Percentiles rank a stretch among this genome's conserved stretches.
phyloP scores from a whole-genome alignment of 1,140 invertebrate genomes.

The Papilio machaon region DNA sequence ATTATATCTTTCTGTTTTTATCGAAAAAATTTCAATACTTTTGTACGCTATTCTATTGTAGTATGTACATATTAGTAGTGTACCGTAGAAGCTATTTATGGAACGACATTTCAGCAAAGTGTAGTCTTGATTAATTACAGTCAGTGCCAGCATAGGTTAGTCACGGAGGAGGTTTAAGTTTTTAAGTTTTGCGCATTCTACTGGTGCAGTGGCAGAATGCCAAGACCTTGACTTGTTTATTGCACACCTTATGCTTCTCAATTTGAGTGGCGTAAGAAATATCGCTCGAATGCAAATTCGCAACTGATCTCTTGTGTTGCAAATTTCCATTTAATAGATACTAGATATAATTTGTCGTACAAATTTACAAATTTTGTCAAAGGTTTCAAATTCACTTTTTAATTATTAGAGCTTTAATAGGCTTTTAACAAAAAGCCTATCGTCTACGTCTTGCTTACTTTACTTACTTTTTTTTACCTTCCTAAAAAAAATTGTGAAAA shows the following conservation, averaged over 20 bases:
- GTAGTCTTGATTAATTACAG: slow-evolving; percentile 30
- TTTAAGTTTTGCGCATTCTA: slow-evolving; percentile 37
- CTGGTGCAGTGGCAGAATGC: slow-evolving; percentile 34
- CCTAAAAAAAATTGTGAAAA: too few species aligned
- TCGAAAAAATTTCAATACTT: not conserved
- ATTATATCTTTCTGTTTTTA: not conserved
- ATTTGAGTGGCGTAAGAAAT: slow-evolving; percentile 37
- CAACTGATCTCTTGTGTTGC: slow-evolving; percentile 18
- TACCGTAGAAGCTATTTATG: not conserved
- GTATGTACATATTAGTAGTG: too few species aligned
- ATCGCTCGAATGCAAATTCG: slow-evolving; percentile 34
- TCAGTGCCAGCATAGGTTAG: slow-evolving; percentile 20
- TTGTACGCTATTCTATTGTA: not conserved
- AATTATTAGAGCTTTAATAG: too few species aligned
- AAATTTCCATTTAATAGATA: not conserved
- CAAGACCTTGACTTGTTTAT: slow-evolving; percentile 35
- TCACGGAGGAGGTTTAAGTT: slow-evolving; percentile 21
- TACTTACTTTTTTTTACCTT: too few species aligned
- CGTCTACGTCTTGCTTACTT: too few species aligned
- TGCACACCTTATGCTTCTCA: slow-evolving; percentile 36
- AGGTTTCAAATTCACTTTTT: too few species aligned
- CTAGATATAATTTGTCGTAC: not conserved
- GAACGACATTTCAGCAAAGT: slow-evolving; percentile 23
- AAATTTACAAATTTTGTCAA: not conserved
- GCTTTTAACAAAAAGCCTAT: too few species aligned